Evolutionary conservation across 2,888 invertebrate genomes (phyloP).

Genomic region (Nipponacmea schrenckii): DNA sequence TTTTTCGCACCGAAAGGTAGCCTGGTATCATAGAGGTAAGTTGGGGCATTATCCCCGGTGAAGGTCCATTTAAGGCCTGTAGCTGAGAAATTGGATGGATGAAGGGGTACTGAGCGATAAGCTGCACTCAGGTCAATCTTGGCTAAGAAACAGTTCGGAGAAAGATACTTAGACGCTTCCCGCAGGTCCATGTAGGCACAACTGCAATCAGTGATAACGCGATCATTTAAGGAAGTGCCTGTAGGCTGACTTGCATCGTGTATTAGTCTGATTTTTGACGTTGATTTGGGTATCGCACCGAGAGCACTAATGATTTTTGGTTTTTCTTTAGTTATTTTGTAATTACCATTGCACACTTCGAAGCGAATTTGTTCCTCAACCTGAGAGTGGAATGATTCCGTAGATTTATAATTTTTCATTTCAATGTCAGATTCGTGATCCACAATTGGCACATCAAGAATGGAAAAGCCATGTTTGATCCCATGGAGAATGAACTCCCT

Average conservation of each 20-base stretch:
- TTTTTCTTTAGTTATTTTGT: background rate
- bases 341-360: no score
- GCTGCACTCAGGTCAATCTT: background rate
- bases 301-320: background rate
- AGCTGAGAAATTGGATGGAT: conserved; percentile 9
- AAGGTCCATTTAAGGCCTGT: conserved; percentile 11
- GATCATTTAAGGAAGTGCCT: background rate
- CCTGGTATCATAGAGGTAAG: background rate
- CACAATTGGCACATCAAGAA: no score
- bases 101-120: conserved; percentile 11
- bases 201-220: background rate
- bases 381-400: no score
- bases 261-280: background rate
- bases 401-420: no score
- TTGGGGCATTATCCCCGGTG: background rate
- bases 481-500: no score
- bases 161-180: background rate
- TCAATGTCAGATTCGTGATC: no score
- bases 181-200: background rate
- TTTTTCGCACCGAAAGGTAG: background rate
- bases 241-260: background rate
- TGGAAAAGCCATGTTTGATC: no score
- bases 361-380: no score
- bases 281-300: background rate
- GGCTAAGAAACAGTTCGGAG: background rate